Base-by-base conservation (phyloP, 2,888 invertebrate genomes). In the Polyommatus iphigenia region DNA sequence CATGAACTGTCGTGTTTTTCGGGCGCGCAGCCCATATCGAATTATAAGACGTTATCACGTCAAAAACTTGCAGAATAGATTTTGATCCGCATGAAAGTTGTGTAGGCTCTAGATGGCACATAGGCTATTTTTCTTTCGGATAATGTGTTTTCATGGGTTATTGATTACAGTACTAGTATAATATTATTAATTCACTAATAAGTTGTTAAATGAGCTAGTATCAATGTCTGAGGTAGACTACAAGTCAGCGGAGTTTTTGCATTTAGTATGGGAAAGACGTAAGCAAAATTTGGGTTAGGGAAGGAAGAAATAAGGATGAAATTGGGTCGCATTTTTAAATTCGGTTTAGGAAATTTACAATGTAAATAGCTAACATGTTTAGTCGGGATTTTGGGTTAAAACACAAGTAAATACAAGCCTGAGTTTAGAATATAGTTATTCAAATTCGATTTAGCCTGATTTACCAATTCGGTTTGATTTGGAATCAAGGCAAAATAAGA, bases 351-450 rank as follows among this genome's bases (percentile, higher is more conserved):
- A 67, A 67, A 67, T 67, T 67, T 67, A 67, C 67, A 67, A 67
- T 32, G 54, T 57, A 8, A 36, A 18, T 5, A 18, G 20, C 4
- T 57, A 71, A 15, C 71, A 76, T 67, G 41, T 67, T 67, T 29
- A 32, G 67, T 76, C 77, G 76, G 77, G 72, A 76, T 46, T 71
- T 77, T 76, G 77, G 72, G 59, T 77, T 78, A 76, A 78, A 75
- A 78, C 75, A n/a, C 59, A 29, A 77, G 50, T 59, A 72, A 59
- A 78, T 76, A 29, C 7, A 32, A 32, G 67, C 67, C 67, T 67
- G 67, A 18, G 67, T 0, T 67, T 67, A 67, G 67, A 67, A 67
- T 67, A 29, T 18, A 18, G 67, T 67, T 67, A 67, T 67, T 32
- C 67, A 67, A 67, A 67, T 67, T 67, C 67, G 29, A 67, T 67